Evolutionary conservation across 2,797 vertebrate species (phyloP), one percentile per base, ranked within the genome.

Genomic region (Dallia pectoralis): DNA sequence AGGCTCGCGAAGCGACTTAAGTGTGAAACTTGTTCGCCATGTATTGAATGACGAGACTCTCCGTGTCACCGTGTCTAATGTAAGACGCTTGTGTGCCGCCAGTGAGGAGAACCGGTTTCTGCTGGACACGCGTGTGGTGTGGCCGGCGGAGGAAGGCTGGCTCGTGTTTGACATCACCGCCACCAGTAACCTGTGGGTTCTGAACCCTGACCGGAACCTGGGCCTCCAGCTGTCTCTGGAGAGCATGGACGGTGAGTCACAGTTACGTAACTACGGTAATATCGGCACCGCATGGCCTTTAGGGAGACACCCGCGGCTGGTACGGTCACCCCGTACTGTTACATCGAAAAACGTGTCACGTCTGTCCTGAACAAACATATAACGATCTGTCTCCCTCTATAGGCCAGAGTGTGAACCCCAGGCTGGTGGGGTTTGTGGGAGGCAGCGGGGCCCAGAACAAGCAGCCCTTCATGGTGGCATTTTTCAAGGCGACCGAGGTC

Each of bases 381-480:
- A 4, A 33, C 22, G 74, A 40, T 33, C 18, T 85, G 79, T 82
- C 76, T 75, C 87, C 86, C 79, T 44, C 69, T 84, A 74, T 70
- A 99, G 97, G 97, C 16, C 95, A 93, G 76, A 95, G 92, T 87
- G 92, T 95, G 87, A 96, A 96, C 77, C 95, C 94, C 73, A 91
- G 86, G 18, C 32, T 94, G 79, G 95, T 93, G 0, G 97, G 98
- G 44, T 91, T 99, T 7, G 91, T 95, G 6, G 94, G 93, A 0
- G 91, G 93, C 67, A 87, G 92, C 0, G 95, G 95, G 36, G 92
- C 95, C 0, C 95, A 95, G 88, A 95, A 95, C 85, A 98, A 96
- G 88, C 97, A 97, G 79, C 95, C 98, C 0, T 99, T 99, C 89
- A 93, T 98, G 36, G 97, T 99, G 0, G 97, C 94, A 70, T 99